phyloP scores from a whole-genome alignment of 2,113 vertebrate species.

The Pongo pygmaeus region DNA sequence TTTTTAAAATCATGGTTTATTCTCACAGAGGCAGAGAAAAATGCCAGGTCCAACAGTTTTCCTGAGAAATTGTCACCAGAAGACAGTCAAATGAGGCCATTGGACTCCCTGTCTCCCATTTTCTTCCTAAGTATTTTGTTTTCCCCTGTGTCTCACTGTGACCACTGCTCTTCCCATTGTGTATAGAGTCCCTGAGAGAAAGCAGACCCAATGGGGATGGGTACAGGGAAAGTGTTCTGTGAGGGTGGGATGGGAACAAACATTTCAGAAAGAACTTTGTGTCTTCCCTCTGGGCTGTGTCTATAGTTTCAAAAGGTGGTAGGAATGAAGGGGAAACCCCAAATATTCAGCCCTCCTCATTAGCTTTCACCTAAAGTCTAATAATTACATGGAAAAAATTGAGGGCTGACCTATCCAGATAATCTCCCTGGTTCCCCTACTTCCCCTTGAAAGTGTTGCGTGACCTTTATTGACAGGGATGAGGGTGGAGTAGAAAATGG shows the following conservation, averaged over 20 bases:
- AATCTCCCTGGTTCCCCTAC: background rate
- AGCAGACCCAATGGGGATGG: background rate
- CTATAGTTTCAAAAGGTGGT: background rate
- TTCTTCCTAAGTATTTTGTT: background rate
- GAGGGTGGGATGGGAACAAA: background rate
- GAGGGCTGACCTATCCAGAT: background rate
- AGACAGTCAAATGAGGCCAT: background rate
- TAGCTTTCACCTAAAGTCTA: background rate
- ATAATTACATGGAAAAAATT: background rate
- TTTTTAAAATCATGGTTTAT: background rate
- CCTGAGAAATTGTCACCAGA: slow-evolving; percentile 31
- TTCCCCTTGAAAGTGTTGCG: background rate
- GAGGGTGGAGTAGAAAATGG: background rate
- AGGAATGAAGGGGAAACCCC: background rate
- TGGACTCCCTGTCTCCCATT: background rate
- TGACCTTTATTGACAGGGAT: background rate
- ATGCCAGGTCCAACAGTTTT: slow-evolving; percentile 14
- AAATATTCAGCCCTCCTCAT: background rate
- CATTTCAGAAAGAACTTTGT: background rate
- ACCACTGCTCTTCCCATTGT: background rate
- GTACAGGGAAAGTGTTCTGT: background rate
- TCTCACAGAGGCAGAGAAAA: slow-evolving; percentile 37
- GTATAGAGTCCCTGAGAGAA: background rate
- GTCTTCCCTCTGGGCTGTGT: background rate
- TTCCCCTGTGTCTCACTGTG: background rate